Conservation (phyloP, 2,888 invertebrate species). For the Embidobia sp. region DNA sequence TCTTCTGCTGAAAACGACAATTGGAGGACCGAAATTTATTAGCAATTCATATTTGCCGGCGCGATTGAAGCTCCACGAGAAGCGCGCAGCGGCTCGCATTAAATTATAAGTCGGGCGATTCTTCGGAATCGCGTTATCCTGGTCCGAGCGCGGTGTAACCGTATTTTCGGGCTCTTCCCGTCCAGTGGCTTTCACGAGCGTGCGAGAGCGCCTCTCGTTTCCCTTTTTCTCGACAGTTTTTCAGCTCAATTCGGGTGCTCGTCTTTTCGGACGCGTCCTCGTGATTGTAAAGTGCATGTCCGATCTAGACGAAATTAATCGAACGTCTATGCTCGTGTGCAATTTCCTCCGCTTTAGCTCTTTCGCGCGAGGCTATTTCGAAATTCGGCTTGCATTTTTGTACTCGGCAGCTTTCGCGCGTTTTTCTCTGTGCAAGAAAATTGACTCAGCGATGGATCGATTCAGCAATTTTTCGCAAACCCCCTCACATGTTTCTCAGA, state of each 20-base stretch:
- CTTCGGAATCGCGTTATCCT: conserved; percentile 48
- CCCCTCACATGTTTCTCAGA: too few species aligned
- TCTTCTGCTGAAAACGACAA: too few species aligned
- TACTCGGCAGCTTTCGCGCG: too few species aligned
- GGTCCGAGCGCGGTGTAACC: conserved; percentile 13
- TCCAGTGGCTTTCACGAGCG: conserved; percentile 21
- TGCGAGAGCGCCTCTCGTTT: conserved; percentile 19
- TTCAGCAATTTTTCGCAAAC: too few species aligned
- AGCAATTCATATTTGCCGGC: too few species aligned
- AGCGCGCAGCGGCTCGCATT: too few species aligned
- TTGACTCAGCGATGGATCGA: too few species aligned
- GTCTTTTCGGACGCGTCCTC: conserved; percentile 39
- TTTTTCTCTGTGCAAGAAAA: too few species aligned
- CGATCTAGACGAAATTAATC: conserved; percentile 52
- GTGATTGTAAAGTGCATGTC: conserved; percentile 55
- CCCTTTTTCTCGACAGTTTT: conserved; percentile 39
- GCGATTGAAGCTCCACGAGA: too few species aligned
- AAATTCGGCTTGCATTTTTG: conserved; percentile 16
- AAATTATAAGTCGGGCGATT: conserved; percentile 16
- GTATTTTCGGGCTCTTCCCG: conserved; percentile 37
- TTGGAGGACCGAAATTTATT: too few species aligned
- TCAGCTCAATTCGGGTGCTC: conserved; percentile 39
- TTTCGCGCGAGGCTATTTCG: conserved; percentile 1
- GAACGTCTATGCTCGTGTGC: conserved; percentile 34
- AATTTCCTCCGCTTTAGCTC: conserved; percentile 29